phyloP scores from a whole-genome alignment of 2,113 vertebrate species.

The Scolopax mira region DNA sequence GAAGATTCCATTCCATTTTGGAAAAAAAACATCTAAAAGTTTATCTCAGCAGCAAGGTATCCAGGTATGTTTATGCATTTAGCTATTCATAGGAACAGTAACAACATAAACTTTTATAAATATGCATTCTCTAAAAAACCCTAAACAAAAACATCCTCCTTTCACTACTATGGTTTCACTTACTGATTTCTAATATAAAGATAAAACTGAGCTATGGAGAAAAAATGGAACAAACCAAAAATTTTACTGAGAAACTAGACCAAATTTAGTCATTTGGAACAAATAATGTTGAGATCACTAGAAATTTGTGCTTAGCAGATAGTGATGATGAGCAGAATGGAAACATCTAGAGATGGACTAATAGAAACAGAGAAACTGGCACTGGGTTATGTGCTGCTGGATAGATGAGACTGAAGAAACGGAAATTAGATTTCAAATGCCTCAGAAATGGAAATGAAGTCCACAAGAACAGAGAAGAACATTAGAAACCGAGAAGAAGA shows the following conservation, averaged over 20 bases:
- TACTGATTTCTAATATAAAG: neutral
- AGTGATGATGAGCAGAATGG: neutral
- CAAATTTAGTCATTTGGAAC: neutral
- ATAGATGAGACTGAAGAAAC: neutral
- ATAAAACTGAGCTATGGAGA: neutral
- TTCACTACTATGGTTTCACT: neutral
- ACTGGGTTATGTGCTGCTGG: neutral
- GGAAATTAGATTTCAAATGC: neutral
- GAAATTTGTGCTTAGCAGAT: neutral
- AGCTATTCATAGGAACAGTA: neutral
- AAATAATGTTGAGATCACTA: neutral
- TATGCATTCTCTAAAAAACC: neutral
- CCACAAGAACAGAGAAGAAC: neutral
- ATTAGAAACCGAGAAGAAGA: neutral
- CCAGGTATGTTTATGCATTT: neutral
- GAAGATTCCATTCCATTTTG: neutral
- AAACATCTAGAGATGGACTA: neutral
- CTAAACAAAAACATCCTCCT: neutral
- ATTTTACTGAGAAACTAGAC: neutral
- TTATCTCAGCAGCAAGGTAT: neutral
- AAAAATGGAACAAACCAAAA: neutral
- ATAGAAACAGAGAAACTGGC: neutral
- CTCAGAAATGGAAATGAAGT: neutral
- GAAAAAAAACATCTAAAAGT: neutral
- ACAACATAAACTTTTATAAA: neutral